Evolutionary conservation across 2,797 vertebrate genomes (phyloP), one percentile per base, ranked within the genome.

Genomic region (Hippocampus kuda): DNA sequence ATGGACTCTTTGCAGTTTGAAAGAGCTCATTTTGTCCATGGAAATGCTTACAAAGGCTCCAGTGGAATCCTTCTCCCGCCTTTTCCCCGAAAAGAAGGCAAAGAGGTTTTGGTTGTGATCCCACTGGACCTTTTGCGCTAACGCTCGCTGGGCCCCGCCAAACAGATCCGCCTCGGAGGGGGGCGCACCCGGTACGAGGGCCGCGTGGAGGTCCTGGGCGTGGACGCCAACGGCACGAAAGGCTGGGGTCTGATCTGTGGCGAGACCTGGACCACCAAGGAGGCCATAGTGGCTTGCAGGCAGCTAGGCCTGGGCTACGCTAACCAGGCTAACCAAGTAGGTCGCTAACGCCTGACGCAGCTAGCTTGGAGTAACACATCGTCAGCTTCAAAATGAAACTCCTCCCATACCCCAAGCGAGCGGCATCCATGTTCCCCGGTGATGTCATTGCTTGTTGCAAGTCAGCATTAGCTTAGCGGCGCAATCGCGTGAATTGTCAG

Each of bases 221-320:
- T 84, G 38, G 87, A 88, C 8, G 11, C 87, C 0, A 91, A 92
- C 16, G 92, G 91, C 46, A 86, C 87, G 2, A 84, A 85, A 75
- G 87, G 74, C 78, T 98, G 97, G 96, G 97, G 96, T 66, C 91
- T 98, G 89, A 88, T 98, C 77, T 99, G 96, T 74, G 93, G 96
- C 54, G 94, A 97, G 86, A 90, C 82, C 89, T 98, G 97, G 96
- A 92, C 88, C 59, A 95, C 90, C 9, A 91, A 85, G 78, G 95
- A 98, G 84, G 95, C 95, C 56, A 93, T 90, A 86, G 94, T 97
- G 87, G 94, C 88, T 82, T 99, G 96, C 87, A 93, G 94, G 87
- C 97, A 98, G 87, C 89, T 99, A 74, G 95, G 95, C 75, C 88
- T 98, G 78, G 96, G 96, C 89, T 98, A 94, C 64, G 93, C 94